phyloP scores from a whole-genome alignment of 2,113 vertebrate genomes.

The Caloenas nicobarica region DNA sequence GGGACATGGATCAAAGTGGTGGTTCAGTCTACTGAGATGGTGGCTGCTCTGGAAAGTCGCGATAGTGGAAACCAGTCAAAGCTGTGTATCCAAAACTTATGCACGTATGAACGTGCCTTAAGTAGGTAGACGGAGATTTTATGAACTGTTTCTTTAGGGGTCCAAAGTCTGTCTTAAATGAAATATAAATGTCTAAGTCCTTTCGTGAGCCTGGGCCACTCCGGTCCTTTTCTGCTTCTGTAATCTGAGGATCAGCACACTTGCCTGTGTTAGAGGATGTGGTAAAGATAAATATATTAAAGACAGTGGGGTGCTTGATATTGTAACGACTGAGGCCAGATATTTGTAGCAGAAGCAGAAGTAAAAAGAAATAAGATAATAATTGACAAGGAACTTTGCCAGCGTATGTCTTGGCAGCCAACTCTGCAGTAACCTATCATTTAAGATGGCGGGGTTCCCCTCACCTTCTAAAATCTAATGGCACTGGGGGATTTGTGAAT shows the following conservation, averaged over 20 bases:
- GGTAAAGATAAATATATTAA: constrained; percentile 44
- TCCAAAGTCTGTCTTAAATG: not conserved
- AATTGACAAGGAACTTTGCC: constrained; percentile 33
- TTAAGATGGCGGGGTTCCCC: constrained; percentile 35
- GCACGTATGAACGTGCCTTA: not conserved
- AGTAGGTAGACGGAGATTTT: constrained; percentile 6
- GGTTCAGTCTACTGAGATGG: not conserved
- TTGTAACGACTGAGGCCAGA: not conserved
- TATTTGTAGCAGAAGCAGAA: constrained; percentile 20
- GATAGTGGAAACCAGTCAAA: not conserved
- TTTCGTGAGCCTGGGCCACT: not conserved
- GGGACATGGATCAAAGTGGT: accelerated
- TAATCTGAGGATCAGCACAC: constrained; percentile 10
- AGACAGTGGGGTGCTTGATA: constrained; percentile 1
- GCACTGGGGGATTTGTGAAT: not conserved
- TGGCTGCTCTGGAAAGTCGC: not conserved
- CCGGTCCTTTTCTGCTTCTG: not conserved
- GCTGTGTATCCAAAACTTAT: not conserved
- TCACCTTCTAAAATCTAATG: not conserved
- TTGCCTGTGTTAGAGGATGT: constrained; percentile 14
- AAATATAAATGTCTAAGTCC: not conserved
- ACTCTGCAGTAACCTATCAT: not conserved
- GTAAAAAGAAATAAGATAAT: constrained; percentile 51
- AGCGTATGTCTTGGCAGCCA: constrained; percentile 19
- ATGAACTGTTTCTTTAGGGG: constrained; percentile 14